phyloP scores from a whole-genome alignment of 1,140 invertebrate genomes.

The Eriocheir sinensis region DNA sequence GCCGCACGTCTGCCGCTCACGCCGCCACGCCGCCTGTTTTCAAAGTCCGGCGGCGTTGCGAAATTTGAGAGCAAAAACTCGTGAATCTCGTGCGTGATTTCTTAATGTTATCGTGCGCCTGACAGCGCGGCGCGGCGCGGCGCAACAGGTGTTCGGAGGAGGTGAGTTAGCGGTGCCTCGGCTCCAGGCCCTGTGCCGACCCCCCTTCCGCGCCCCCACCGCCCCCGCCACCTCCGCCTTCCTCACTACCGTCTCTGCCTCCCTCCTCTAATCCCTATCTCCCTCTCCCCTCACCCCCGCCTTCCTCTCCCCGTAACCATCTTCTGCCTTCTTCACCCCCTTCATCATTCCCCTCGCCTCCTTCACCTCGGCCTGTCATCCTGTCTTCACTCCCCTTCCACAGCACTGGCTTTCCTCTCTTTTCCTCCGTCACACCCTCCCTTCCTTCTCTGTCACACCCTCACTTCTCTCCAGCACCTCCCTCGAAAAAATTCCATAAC shows the following conservation, averaged over 20 bases:
- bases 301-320: not conserved
- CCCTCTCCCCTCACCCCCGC: not conserved
- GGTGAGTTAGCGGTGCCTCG: constrained; percentile 60
- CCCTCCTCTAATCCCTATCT: too few relatives aligned
- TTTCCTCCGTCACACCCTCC: not conserved
- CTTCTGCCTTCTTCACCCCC: too few relatives aligned
- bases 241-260: not conserved
- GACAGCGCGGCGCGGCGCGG: constrained; percentile 38
- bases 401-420: not conserved
- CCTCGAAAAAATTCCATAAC: not conserved
- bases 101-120: constrained; percentile 27
- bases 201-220: not conserved
- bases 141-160: constrained; percentile 55
- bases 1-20: not conserved
- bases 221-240: not conserved
- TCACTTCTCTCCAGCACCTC: not conserved
- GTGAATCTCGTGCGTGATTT: not conserved
- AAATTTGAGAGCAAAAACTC: not conserved
- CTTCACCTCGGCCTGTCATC: too few relatives aligned
- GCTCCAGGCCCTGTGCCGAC: not conserved
- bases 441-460: not conserved
- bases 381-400: too few relatives aligned
- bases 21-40: not conserved
- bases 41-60: not conserved
- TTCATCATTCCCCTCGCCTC: too few relatives aligned